Percentiles rank a stretch among this genome's conserved stretches.
phyloP scores from a whole-genome alignment of 2,888 invertebrate species.

The Rhyacophila evoluta region DNA sequence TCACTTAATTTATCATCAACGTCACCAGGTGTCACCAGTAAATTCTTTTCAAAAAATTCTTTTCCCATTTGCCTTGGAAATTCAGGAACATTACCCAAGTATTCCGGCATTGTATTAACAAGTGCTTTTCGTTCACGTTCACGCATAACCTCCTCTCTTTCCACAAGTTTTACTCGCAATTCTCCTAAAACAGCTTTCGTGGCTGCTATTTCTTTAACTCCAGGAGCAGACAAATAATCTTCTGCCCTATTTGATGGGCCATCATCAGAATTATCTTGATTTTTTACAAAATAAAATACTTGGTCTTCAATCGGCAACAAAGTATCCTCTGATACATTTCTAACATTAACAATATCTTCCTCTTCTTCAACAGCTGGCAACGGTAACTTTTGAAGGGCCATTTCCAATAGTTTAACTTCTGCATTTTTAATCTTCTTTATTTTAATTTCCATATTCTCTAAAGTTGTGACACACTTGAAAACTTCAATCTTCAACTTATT shows the following conservation, averaged over 20 bases:
- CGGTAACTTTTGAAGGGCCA: conserved; percentile 46
- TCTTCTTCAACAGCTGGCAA: conserved; percentile 53
- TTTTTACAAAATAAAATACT: conserved; percentile 66
- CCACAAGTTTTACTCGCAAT: conserved; percentile 64
- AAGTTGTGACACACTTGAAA: conserved; percentile 61
- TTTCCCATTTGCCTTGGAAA: conserved; percentile 64
- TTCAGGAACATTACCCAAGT: conserved; percentile 62
- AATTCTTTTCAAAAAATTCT: neutral
- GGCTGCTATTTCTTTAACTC: conserved; percentile 62
- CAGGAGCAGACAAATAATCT: conserved; percentile 63
- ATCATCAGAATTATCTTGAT: conserved; percentile 61
- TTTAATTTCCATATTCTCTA: conserved; percentile 63
- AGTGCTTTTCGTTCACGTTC: conserved; percentile 67
- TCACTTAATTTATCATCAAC: neutral
- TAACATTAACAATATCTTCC: conserved; percentile 60
- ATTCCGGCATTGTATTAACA: conserved; percentile 66
- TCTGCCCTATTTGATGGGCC: conserved; percentile 54
- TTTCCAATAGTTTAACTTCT: conserved; percentile 45
- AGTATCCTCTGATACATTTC: conserved; percentile 59
- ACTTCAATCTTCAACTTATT: conserved; percentile 63
- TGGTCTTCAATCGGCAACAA: conserved; percentile 64
- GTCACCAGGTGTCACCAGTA: neutral
- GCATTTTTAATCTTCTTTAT: conserved; percentile 62
- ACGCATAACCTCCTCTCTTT: conserved; percentile 67
- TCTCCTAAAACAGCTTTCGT: conserved; percentile 65